phyloP scores from a whole-genome alignment of 1,140 invertebrate species.

The Drosophila sp. region DNA sequence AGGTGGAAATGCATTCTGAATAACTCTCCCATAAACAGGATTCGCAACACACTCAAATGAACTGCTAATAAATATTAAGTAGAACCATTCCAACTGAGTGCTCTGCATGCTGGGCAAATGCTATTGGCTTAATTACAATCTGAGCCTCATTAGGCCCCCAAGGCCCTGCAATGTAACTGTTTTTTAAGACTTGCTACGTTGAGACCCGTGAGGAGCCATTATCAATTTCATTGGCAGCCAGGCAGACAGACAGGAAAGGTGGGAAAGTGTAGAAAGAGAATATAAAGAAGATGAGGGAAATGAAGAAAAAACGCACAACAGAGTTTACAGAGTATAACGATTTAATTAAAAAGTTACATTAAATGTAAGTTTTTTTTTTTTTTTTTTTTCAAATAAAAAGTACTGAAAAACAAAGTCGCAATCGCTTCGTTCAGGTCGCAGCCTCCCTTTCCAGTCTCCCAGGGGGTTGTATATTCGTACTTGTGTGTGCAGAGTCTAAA shows the following conservation, averaged over 20 bases:
- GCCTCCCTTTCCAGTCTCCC: not conserved
- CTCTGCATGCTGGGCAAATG: not conserved
- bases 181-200: constrained; percentile 33
- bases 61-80: constrained; percentile 23
- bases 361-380: constrained; percentile 57
- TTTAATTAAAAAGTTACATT: constrained; percentile 81
- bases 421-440: constrained; percentile 15
- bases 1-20: too few species aligned
- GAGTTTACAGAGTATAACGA: constrained; percentile 58
- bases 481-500: not conserved
- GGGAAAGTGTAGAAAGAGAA: not conserved
- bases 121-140: constrained; percentile 38
- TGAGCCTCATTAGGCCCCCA: constrained; percentile 39
- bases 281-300: not conserved
- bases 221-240: constrained; percentile 61
- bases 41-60: constrained; percentile 7
- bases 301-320: constrained; percentile 21
- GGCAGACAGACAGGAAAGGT: too few species aligned
- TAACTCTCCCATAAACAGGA: not conserved
- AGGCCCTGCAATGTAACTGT: constrained; percentile 45
- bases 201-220: constrained; percentile 61
- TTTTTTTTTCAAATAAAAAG: constrained; percentile 26
- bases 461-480: not conserved
- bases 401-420: constrained; percentile 37
- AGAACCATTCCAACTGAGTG: not conserved